phyloP scores from a whole-genome alignment of 37 sponge, comb jelly and placozoan species.

The Aplysina aerophoba region DNA sequence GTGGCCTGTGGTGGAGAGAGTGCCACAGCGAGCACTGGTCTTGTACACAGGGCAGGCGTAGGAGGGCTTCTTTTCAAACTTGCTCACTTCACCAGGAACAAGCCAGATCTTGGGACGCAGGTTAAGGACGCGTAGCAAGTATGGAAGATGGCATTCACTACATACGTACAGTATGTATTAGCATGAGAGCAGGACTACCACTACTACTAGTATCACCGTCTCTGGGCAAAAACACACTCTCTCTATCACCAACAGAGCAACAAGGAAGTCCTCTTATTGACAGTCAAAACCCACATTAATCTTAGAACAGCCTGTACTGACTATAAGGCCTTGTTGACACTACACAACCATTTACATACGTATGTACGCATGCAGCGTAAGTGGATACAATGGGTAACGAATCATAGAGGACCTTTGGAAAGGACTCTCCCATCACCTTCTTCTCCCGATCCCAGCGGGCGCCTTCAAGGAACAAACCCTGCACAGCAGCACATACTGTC shows the following conservation, averaged over 20 bases:
- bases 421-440: slow-evolving; percentile 85
- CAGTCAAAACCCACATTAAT: background rate
- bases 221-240: background rate
- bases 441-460: slow-evolving; percentile 90
- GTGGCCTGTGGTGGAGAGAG: slow-evolving; percentile 96
- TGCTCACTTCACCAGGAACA: slow-evolving; percentile 79
- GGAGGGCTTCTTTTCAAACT: slow-evolving; percentile 64
- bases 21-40: slow-evolving; percentile 96
- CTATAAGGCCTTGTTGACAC: background rate
- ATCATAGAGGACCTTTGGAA: slow-evolving; percentile 92
- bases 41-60: slow-evolving; percentile 96
- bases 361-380: no score
- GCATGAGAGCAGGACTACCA: background rate
- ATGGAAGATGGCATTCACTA: no score
- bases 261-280: background rate
- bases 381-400: slow-evolving; percentile 80
- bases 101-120: slow-evolving; percentile 64
- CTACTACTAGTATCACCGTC: background rate
- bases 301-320: background rate
- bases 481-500: background rate
- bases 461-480: slow-evolving; percentile 97
- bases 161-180: no score
- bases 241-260: background rate
- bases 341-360: background rate
- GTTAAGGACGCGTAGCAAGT: background rate